Evolutionary conservation across 1,140 invertebrate species (phyloP), one percentile per base, ranked within the genome.

Genomic region (Saxidomus purpurata): DNA sequence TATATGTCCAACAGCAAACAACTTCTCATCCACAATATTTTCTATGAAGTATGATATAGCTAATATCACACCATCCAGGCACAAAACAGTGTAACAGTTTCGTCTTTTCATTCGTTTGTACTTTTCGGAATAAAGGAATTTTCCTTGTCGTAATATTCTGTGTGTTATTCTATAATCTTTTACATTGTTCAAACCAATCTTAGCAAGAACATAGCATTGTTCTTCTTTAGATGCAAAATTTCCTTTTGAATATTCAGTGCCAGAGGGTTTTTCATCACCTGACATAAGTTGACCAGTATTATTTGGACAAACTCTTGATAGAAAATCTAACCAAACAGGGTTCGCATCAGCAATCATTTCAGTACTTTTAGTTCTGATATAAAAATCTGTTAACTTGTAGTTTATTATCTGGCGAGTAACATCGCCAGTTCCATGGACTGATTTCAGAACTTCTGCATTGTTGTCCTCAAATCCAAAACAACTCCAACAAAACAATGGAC

Each of bases 381-480:
- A 63, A 4, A 63, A 63, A 63, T 63, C 59, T 63, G 59, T 63
- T 63, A 63, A 63, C 59, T 63, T 63, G 59, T 63, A 63, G 59
- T 63, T 63, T 63, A 63, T 63, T 63, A 63, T 63, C 59, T 63
- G 59, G 59, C 59, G 59, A 63, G 59, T 25, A 25, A 86, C 83
- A 31, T 25, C 38, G 11, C 83, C 83, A 55, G 83, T 86, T 76
- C 83, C 83, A 88, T 88, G 86, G 1, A 81, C 86, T 49, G 86
- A 13, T 19, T 88, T 25, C 84, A 76, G 55, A 55, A 87, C 13
- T 19, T 36, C 38, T 36, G 71, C 67, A 77, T 87, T 91, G 6
- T 63, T 84, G 61, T 91, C 87, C 59, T 91, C 90, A 84, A 91
- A 89, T 40, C 79, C 71, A 76, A 91, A 90, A 38, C 90, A 91